Base-by-base conservation (phyloP, 2,888 invertebrate genomes). In the Eupelmus urozonus region DNA sequence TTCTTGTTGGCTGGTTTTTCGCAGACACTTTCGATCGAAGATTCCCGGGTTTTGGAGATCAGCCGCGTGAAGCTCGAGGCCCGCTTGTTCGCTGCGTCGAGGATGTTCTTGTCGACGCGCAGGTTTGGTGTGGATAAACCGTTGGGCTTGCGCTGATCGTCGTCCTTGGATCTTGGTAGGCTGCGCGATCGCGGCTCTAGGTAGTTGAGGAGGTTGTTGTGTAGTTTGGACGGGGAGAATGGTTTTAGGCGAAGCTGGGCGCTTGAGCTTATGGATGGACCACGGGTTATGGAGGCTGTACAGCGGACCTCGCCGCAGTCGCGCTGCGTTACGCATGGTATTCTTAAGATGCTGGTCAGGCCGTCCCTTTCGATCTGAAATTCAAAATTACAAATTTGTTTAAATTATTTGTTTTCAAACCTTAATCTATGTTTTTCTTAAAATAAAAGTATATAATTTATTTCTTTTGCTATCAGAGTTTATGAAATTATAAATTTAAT, bases 301-400 rank as follows among this genome's bases (percentile, higher is more conserved):
- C 91, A 89, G 45, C 91, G 90, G 79, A 91, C 86, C 82, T 91
- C 91, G 0, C 92, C 92, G 71, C 90, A 90, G 34, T 93, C 92
- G 11, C 90, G 87, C 79, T 91, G 90, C 83, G 91, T 91, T 81
- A 92, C 91, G 83, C 91, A 91, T 78, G 90, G 88, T 84, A 94
- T 91, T 87, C 92, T 92, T 81, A 94, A 90, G 83, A 93, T 91
- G 85, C 91, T 91, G 83, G 91, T 90, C 85, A 92, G 92, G 84
- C 87, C 90, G 82, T 90, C 89, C 83, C 90, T 90, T 84, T 91
- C 91, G 82, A 92, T 87, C 92, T 91, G 85, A 9, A 73, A 59
- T 5, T 4, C 11, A 27, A 62, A n/a, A 62, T 34, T 34, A 34
- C 34, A 5, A 34, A 34, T n/a, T n/a, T 34, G 34, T 5, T 34